Percentiles rank a stretch among this genome's conserved stretches.
These are phyloP conservation scores for Gallinago paraguaiae DNA, from an alignment of 2,113 vertebrate species.

Conservation along the genomic window DNA sequence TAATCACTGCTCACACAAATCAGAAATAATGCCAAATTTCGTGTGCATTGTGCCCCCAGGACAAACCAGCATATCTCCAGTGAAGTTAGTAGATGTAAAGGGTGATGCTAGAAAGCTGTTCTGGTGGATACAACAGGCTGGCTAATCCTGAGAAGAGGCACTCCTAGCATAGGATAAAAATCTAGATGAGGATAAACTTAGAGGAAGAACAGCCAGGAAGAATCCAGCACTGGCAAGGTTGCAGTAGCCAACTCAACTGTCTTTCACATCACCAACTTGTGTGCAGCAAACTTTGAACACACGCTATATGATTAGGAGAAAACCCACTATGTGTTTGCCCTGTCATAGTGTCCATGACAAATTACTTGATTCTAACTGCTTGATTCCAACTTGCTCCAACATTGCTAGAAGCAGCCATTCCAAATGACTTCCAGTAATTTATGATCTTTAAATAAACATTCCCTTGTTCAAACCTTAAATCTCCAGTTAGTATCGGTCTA, in stretches of 20 bases:
- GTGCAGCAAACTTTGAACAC: not conserved
- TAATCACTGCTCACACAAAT: not conserved
- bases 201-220: not conserved
- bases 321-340: not conserved
- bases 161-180: not conserved
- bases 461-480: not conserved
- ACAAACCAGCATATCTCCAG: not conserved
- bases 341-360: accelerated
- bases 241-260: not conserved
- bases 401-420: not conserved
- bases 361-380: not conserved
- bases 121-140: not conserved
- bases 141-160: not conserved
- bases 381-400: not conserved
- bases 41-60: not conserved
- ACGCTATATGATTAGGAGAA: not conserved
- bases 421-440: not conserved
- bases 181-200: not conserved
- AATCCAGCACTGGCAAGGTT: not conserved
- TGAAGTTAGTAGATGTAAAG: not conserved
- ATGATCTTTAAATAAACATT: not conserved
- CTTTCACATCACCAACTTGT: not conserved
- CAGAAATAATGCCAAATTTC: not conserved
- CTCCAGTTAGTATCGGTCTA: not conserved
- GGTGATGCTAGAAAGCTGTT: not conserved